Conservation (phyloP, 2,888 invertebrate species). For the Epicampocera succincta region DNA sequence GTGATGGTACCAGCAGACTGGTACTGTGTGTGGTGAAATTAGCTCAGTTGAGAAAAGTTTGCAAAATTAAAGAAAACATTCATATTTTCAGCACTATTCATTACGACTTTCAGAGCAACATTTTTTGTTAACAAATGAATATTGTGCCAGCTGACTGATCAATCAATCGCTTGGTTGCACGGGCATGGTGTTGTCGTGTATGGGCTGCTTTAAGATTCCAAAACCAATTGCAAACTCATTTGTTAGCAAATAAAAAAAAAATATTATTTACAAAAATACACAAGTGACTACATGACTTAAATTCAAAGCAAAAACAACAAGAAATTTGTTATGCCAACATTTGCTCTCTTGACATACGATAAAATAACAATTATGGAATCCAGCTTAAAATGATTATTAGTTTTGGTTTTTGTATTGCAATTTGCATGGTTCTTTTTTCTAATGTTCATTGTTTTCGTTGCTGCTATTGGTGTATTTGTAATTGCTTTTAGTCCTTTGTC, state of each 20-base stretch:
- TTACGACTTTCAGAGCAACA: too few species aligned
- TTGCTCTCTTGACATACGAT: constrained; percentile 9
- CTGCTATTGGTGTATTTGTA: constrained; percentile 5
- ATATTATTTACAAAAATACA: constrained; percentile 10
- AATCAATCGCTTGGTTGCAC: too few species aligned
- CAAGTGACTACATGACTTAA: constrained; percentile 6
- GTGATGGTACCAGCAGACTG: too few species aligned
- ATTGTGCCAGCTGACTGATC: too few species aligned
- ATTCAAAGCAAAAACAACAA: constrained; percentile 4
- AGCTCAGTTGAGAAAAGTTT: too few species aligned
- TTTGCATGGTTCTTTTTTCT: not conserved
- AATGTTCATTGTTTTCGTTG: not conserved
- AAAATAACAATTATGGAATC: constrained; percentile 23
- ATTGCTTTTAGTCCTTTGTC: constrained; percentile 1
- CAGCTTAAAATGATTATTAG: constrained; percentile 22
- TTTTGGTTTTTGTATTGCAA: constrained; percentile 21
- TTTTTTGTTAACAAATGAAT: too few species aligned
- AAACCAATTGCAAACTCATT: constrained; percentile 5
- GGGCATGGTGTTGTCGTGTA: too few species aligned
- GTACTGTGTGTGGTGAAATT: too few species aligned
- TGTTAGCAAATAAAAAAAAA: constrained; percentile 13
- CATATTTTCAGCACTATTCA: too few species aligned
- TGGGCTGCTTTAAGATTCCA: too few species aligned
- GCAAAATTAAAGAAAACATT: too few species aligned
- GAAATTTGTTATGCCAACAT: constrained; percentile 10